These are phyloP conservation scores for Apis cerana DNA, from an alignment of 1,140 invertebrate species.

Conservation along the genomic window DNA sequence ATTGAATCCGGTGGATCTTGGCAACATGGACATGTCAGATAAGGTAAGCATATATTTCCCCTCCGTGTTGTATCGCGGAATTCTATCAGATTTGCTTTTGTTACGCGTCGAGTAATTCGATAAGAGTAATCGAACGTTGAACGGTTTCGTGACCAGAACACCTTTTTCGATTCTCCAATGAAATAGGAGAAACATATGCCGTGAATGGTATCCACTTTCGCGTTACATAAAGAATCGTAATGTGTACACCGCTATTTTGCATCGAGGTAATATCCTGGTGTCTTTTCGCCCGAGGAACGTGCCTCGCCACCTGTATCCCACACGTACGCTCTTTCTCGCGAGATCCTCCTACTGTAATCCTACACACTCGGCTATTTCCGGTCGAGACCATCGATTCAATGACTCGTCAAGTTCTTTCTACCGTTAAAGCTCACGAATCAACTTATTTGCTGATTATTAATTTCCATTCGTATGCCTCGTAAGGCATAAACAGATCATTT, in stretches of 20 bases:
- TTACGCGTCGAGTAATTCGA: not conserved
- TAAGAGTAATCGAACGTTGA: not conserved
- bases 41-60: not conserved
- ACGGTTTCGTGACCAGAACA: not conserved
- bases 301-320: constrained; percentile 38
- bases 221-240: constrained; percentile 47
- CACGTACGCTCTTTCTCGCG: constrained; percentile 4
- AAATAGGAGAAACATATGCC: constrained; percentile 19
- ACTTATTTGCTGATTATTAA: not conserved
- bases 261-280: constrained; percentile 22
- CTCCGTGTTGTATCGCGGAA: not conserved
- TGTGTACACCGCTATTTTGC: constrained; percentile 23
- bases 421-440: constrained; percentile 19
- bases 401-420: constrained; percentile 21
- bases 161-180: not conserved
- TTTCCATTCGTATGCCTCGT: not conserved
- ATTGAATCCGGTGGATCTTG: constrained; percentile 7
- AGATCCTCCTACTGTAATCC: constrained; percentile 42
- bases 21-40: not conserved
- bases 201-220: constrained; percentile 43
- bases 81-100: not conserved
- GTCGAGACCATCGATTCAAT: constrained; percentile 14
- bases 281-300: constrained; percentile 24
- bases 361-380: constrained; percentile 39
- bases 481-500: not conserved